These are phyloP conservation scores for Liposcelis brunnea DNA, from an alignment of 2,888 invertebrate species.

Conservation along the genomic window DNA sequence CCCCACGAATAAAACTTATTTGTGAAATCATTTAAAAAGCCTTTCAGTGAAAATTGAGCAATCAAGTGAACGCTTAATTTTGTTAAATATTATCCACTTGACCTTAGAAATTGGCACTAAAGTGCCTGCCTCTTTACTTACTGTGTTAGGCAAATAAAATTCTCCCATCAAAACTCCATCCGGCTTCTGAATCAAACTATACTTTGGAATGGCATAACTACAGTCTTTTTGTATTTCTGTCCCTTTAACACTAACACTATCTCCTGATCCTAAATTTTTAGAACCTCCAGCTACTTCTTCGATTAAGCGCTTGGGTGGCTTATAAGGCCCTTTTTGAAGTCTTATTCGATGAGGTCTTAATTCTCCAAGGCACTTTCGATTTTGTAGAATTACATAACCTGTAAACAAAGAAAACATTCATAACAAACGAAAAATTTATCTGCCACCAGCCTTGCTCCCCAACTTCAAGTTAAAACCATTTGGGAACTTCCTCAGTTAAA, in stretches of 20 bases:
- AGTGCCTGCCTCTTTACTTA: conserved; percentile 26
- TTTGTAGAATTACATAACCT: conserved; percentile 47
- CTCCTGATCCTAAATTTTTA: neutral
- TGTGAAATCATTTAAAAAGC: no score
- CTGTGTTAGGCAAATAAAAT: conserved; percentile 40
- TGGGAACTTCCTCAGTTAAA: no score
- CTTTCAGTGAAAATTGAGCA: no score
- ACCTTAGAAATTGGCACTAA: no score
- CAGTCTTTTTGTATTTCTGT: no score
- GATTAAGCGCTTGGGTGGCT: conserved; percentile 33
- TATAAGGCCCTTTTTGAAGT: conserved; percentile 37
- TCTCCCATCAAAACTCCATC: conserved; percentile 33
- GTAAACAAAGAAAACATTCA: conserved; percentile 10
- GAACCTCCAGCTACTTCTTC: conserved; percentile 34
- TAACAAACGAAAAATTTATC: neutral
- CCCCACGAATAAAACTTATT: no score
- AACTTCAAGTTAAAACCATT: no score
- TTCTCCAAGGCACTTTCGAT: conserved; percentile 54
- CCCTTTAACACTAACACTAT: neutral
- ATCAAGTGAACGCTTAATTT: no score
- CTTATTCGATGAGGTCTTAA: conserved; percentile 58
- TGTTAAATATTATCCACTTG: no score
- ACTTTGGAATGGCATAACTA: no score
- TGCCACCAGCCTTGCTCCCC: no score
- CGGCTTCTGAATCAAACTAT: conserved; percentile 5